phyloP scores from a whole-genome alignment of 2,888 invertebrate species.

The Calameuta pallipes region DNA sequence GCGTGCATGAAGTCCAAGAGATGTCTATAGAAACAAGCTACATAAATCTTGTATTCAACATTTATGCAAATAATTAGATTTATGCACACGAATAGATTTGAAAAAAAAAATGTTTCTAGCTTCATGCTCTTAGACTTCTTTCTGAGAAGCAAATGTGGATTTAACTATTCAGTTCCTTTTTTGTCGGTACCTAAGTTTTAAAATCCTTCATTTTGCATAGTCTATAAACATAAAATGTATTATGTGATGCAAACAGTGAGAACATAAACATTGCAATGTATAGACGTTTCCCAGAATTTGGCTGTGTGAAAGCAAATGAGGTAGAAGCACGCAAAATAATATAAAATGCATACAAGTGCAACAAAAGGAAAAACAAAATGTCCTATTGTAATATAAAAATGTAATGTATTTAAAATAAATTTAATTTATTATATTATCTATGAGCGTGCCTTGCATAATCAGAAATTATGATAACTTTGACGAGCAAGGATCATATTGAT shows the following conservation, averaged over 20 bases:
- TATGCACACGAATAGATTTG: conserved; percentile 9
- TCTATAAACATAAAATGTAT: background rate
- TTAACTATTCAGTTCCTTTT: background rate
- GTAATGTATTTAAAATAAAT: no score
- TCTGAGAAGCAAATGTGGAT: background rate
- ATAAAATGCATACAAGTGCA: background rate
- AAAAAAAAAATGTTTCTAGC: conserved; percentile 3
- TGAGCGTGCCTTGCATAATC: background rate
- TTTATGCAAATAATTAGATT: conserved; percentile 11
- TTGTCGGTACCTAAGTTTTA: background rate
- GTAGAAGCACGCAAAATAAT: background rate
- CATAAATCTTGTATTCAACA: conserved; percentile 10
- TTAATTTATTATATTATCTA: no score
- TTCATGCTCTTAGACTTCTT: background rate
- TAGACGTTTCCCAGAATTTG: background rate
- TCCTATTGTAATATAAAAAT: background rate
- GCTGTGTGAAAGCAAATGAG: background rate
- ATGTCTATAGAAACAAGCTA: background rate
- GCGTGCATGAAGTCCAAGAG: conserved; percentile 31
- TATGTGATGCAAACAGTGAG: background rate
- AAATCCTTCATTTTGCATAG: background rate
- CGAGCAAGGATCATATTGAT: background rate
- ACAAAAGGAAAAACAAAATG: background rate
- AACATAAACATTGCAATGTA: conserved; percentile 1
- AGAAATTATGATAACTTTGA: background rate